phyloP scores from a whole-genome alignment of 2,797 vertebrate species.

The Gambusia yucatana region DNA sequence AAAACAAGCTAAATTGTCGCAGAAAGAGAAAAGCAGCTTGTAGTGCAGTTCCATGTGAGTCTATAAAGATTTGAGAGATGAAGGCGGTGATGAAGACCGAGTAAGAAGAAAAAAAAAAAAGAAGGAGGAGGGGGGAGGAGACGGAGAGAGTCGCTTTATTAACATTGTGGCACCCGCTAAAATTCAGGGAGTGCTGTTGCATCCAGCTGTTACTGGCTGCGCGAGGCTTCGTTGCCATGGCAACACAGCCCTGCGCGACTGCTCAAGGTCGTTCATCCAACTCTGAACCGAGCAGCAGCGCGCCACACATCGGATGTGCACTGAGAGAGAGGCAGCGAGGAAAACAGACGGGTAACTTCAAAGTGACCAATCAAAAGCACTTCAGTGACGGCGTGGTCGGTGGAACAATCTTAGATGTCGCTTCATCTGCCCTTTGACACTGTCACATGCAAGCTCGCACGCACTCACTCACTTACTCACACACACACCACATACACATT shows the following conservation, averaged over 20 bases:
- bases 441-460: background rate
- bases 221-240: constrained; percentile 88
- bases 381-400: constrained; percentile 52
- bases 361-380: constrained; percentile 75
- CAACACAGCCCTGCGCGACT: constrained; percentile 86
- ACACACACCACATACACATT: constrained; percentile 1
- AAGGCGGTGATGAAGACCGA: background rate
- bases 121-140: constrained; percentile 41
- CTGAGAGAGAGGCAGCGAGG: constrained; percentile 15
- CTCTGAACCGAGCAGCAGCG: constrained; percentile 75
- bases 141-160: constrained; percentile 73
- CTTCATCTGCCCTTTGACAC: background rate
- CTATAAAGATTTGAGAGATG: constrained; percentile 16
- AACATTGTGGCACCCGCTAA: constrained; percentile 78
- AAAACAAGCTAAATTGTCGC: constrained; percentile 20
- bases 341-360: constrained; percentile 63
- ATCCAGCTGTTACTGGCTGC: constrained; percentile 85
- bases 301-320: constrained; percentile 69
- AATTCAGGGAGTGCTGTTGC: constrained; percentile 81
- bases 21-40: constrained; percentile 16
- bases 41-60: constrained; percentile 18
- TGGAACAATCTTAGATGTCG: constrained; percentile 38
- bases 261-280: constrained; percentile 94
- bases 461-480: background rate
- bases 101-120: constrained; percentile 11